These are phyloP conservation scores for Pyrocephalus nanus DNA, from an alignment of 2,797 vertebrate genomes.

Conservation along the genomic window DNA sequence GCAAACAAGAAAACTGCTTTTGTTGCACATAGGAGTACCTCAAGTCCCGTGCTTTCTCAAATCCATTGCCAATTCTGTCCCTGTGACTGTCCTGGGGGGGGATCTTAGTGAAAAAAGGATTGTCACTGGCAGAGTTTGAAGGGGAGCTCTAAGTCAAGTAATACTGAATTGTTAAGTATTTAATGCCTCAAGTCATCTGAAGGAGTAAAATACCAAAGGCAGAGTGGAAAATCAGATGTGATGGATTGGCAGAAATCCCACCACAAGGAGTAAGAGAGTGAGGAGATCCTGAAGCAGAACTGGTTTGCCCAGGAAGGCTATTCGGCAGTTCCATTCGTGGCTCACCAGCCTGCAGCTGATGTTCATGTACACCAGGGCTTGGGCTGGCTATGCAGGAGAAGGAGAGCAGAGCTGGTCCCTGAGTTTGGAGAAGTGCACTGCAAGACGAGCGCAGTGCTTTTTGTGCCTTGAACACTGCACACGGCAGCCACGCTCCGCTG, in stretches of 20 bases:
- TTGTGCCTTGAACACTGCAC: not conserved
- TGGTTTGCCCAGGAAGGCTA: not conserved
- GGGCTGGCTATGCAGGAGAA: not conserved
- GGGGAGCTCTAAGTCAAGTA: not conserved
- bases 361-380: accelerated
- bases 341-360: not conserved
- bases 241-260: not conserved
- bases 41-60: accelerated
- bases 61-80: not conserved
- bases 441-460: accelerated
- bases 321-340: not conserved
- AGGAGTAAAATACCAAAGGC: not conserved
- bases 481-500: accelerated
- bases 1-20: not conserved
- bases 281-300: not conserved
- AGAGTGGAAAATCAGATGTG: not conserved
- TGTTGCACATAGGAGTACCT: not conserved
- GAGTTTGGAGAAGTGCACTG: not conserved
- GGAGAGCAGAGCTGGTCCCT: accelerated
- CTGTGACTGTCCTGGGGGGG: not conserved
- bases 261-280: not conserved
- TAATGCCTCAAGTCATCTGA: not conserved
- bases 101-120: not conserved
- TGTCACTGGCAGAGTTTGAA: not conserved
- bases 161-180: not conserved